phyloP scores from a whole-genome alignment of 2,888 invertebrate genomes.

The Microchrysa polita region DNA sequence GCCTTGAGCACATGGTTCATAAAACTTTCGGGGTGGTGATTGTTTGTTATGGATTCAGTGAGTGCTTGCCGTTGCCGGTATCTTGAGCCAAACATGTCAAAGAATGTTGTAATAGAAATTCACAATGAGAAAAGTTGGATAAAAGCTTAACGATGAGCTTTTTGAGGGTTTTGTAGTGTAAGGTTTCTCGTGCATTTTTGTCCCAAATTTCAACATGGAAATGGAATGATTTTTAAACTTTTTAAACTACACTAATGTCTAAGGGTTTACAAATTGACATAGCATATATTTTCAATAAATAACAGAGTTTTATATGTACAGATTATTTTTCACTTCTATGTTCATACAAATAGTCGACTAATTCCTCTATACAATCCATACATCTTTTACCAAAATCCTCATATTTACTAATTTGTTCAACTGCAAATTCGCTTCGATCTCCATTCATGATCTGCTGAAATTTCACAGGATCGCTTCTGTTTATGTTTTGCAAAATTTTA shows the following conservation, averaged over 20 bases:
- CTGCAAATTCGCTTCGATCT: constrained; percentile 57
- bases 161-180: too few relatives aligned
- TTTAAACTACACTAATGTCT: too few relatives aligned
- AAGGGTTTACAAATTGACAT: too few relatives aligned
- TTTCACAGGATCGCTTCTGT: constrained; percentile 13
- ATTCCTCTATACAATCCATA: constrained; percentile 51
- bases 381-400: constrained; percentile 53
- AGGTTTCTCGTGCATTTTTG: too few relatives aligned
- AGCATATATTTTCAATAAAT: background rate
- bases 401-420: constrained; percentile 55
- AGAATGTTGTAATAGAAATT: too few relatives aligned
- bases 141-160: too few relatives aligned
- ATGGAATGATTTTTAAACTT: too few relatives aligned
- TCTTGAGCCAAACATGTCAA: too few relatives aligned
- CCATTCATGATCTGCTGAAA: constrained; percentile 30
- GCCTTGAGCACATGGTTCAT: constrained; percentile 34
- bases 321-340: background rate
- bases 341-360: constrained; percentile 37
- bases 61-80: too few relatives aligned
- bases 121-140: too few relatives aligned
- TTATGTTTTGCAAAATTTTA: constrained; percentile 1
- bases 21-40: constrained; percentile 29
- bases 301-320: too few relatives aligned
- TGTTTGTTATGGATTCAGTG: background rate
- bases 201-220: too few relatives aligned